Evolutionary conservation across 1,140 invertebrate species (phyloP).

Genomic region (Pachyrhynchus sulphureomaculatus): DNA sequence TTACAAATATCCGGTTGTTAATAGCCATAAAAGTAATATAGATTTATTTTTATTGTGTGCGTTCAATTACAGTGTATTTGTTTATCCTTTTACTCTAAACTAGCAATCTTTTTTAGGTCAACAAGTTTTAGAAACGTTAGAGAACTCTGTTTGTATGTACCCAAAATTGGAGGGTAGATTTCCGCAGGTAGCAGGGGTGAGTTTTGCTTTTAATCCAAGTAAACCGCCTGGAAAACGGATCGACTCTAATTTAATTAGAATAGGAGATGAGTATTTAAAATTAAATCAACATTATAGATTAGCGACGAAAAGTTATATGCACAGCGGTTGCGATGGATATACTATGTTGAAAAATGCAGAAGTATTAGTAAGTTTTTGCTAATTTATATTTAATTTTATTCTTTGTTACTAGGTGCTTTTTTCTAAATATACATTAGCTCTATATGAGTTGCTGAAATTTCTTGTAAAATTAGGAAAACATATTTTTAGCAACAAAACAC

Average conservation of each 20-base stretch:
- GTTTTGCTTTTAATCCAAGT: slow-evolving; percentile 81
- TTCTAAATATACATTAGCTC: too few relatives aligned
- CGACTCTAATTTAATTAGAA: slow-evolving; percentile 69
- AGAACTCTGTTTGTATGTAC: slow-evolving; percentile 74
- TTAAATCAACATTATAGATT: slow-evolving; percentile 72
- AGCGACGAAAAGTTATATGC: slow-evolving; percentile 80
- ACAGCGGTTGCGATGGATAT: slow-evolving; percentile 82
- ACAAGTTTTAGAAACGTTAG: slow-evolving; percentile 70
- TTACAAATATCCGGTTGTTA: too few relatives aligned
- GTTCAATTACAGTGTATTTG: too few relatives aligned
- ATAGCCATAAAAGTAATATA: too few relatives aligned
- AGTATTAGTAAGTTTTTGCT: slow-evolving; percentile 49
- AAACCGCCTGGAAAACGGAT: slow-evolving; percentile 70
- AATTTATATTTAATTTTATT: too few relatives aligned
- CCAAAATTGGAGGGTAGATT: slow-evolving; percentile 81
- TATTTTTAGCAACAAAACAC: too few relatives aligned
- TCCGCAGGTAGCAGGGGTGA: slow-evolving; percentile 78
- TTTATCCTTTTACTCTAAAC: too few relatives aligned
- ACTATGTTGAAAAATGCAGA: slow-evolving; percentile 71
- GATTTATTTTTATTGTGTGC: too few relatives aligned
- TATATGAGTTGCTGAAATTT: too few relatives aligned
- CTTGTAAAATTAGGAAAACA: too few relatives aligned
- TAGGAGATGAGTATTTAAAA: slow-evolving; percentile 82
- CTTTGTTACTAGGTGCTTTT: too few relatives aligned
- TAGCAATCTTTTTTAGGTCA: slow-evolving; percentile 65